Conservation (phyloP, 2,888 invertebrate species). For the Serrognathus titanus region DNA sequence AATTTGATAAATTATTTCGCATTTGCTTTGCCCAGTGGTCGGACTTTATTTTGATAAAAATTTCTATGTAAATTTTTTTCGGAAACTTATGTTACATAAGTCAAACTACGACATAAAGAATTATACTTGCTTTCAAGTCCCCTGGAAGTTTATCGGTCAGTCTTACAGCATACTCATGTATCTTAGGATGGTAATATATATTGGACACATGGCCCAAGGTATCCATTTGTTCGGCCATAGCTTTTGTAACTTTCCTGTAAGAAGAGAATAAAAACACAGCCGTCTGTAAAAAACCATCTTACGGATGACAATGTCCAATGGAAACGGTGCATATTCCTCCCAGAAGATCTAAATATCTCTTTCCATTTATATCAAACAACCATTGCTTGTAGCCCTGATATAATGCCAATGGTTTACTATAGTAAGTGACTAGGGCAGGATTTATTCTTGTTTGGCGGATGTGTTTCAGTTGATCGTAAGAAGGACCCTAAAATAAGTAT, state of each 20-base stretch:
- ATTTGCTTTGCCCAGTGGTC: too few relatives aligned
- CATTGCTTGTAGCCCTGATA: conserved; percentile 89
- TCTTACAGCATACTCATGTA: conserved; percentile 87
- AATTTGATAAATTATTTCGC: too few relatives aligned
- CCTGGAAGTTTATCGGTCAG: conserved; percentile 79
- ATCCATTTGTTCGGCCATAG: conserved; percentile 72
- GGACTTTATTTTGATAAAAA: too few relatives aligned
- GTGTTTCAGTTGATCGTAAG: conserved; percentile 56
- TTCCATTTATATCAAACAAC: conserved; percentile 83
- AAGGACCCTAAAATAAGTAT: conserved; percentile 54
- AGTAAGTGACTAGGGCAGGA: conserved; percentile 70
- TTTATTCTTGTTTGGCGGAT: conserved; percentile 64
- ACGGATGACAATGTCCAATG: conserved; percentile 98
- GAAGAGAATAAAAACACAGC: conserved; percentile 8
- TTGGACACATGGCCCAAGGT: conserved; percentile 90
- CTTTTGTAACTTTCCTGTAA: conserved; percentile 77
- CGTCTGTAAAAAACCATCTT: conserved; percentile 48
- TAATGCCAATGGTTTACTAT: conserved; percentile 78
- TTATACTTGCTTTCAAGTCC: conserved; percentile 67
- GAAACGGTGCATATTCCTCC: conserved; percentile 97
- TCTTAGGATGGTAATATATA: conserved; percentile 84
- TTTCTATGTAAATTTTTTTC: too few relatives aligned
- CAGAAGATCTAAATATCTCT: conserved; percentile 89
- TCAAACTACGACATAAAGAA: not conserved
- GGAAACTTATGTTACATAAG: too few relatives aligned